Base-by-base conservation (phyloP, 1,140 invertebrate species). In the Leguminivora glycinivorella region DNA sequence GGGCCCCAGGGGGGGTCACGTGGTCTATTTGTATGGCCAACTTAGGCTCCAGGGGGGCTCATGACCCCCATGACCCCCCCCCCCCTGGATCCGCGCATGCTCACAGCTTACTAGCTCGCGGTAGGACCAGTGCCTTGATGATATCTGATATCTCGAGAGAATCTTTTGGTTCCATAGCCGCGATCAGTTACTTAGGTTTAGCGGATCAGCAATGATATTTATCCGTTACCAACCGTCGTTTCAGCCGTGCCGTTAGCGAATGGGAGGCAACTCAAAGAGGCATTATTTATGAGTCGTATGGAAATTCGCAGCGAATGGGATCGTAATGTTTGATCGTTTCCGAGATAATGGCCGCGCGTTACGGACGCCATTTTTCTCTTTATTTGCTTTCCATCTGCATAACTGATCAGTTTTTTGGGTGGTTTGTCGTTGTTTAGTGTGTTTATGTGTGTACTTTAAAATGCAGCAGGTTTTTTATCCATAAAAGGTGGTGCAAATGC, bases 301-400 rank as follows among this genome's bases (percentile, higher is more conserved):
- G 74, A 81, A 83, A 83, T 83, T 75, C 72, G 70, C 75, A 66
- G 74, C 76, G 78, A 82, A 85, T 83, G 78, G 80, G 74, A 78
- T 73, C 78, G 80, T 88, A 83, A 84, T 84, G 80, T 84, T 80
- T 86, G 82, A 86, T 86, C 85, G 80, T 75, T 83, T 81, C 73
- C 70, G 68, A 72, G 83, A 87, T 85, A 83, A 83, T 81, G 80
- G 77, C 75, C 67, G 73, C 75, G 75, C 71, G 72, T 75, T 74
- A 78, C 72, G 77, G 79, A 78, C 81, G 79, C 75, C 81, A 72
- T 83, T 83, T 73, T 77, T 78, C 75, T 78, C 75, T 80, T 78
- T 85, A 84, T 86, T 86, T 85, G 77, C 75, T 81, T 84, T 84
- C 77, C 79, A 84, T 85, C 83, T 81, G 78, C 78, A 78, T 81